phyloP scores from a whole-genome alignment of 2,797 vertebrate species.

The Galago senegalensis region DNA sequence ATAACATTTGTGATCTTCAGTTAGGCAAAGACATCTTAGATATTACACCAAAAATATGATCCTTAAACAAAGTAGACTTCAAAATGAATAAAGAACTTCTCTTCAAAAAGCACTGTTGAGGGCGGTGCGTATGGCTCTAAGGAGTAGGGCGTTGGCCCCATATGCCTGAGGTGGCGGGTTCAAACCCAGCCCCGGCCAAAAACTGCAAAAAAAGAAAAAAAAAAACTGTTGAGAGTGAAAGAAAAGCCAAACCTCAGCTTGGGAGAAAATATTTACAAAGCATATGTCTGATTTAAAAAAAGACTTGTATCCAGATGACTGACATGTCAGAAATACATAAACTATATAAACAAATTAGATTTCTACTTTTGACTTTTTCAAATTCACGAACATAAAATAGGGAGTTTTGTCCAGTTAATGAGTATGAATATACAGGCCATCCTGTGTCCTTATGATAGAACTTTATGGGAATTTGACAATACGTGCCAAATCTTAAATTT shows the following conservation, averaged over 20 bases:
- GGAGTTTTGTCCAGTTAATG: neutral
- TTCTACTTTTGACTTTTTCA: neutral
- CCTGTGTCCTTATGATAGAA: neutral
- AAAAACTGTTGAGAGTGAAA: neutral
- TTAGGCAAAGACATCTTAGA: slow-evolving; percentile 27
- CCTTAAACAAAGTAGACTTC: neutral
- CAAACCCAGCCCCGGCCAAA: too few species aligned
- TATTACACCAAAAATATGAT: neutral
- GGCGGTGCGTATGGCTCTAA: too few species aligned
- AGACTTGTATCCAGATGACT: neutral
- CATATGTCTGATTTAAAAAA: neutral
- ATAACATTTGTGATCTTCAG: neutral
- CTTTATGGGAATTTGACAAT: neutral
- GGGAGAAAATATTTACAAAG: slow-evolving; percentile 23
- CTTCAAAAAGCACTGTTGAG: neutral
- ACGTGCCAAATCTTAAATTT: neutral
- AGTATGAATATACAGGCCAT: neutral
- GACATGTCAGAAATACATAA: neutral
- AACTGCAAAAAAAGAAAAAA: too few species aligned
- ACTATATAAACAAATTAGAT: neutral
- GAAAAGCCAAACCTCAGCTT: neutral
- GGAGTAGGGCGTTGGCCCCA: too few species aligned
- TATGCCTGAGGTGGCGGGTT: too few species aligned
- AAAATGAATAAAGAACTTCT: slow-evolving; percentile 26
- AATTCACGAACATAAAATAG: neutral